Conservation (phyloP, 2,888 invertebrate genomes). For the Schizotus pectinicornis region DNA sequence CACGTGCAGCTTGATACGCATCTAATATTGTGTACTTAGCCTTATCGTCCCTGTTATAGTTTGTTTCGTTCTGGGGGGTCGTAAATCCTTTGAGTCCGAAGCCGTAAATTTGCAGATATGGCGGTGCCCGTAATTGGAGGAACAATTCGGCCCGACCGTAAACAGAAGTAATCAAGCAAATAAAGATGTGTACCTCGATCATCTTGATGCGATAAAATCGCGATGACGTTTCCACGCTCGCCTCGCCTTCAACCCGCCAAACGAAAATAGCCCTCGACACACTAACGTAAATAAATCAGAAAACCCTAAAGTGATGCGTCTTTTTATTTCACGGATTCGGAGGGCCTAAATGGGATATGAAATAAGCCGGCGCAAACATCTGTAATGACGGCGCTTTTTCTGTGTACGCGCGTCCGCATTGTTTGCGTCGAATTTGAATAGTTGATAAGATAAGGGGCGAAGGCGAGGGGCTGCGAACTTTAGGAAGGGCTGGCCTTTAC, state of each 20-base stretch:
- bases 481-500: constrained; percentile 33
- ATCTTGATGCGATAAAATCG: constrained; percentile 7
- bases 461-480: too few species aligned
- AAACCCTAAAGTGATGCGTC: constrained; percentile 25
- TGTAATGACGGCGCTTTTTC: constrained; percentile 33
- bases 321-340: constrained; percentile 48
- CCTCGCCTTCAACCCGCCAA: constrained; percentile 10
- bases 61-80: too few species aligned
- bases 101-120: too few species aligned
- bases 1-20: too few species aligned
- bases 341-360: constrained; percentile 50
- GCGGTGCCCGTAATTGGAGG: too few species aligned
- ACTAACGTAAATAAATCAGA: constrained; percentile 28
- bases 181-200: constrained; percentile 7
- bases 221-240: constrained; percentile 26
- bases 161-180: constrained; percentile 13
- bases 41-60: too few species aligned
- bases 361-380: constrained; percentile 42
- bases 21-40: too few species aligned
- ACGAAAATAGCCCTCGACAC: constrained; percentile 17
- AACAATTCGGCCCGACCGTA: too few species aligned
- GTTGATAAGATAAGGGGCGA: constrained; percentile 36
- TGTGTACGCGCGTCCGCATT: constrained; percentile 19
- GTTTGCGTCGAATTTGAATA: constrained; percentile 39
- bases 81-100: too few species aligned